Base-by-base conservation (phyloP, 2,888 invertebrate genomes). In the Capitulum mitella region DNA sequence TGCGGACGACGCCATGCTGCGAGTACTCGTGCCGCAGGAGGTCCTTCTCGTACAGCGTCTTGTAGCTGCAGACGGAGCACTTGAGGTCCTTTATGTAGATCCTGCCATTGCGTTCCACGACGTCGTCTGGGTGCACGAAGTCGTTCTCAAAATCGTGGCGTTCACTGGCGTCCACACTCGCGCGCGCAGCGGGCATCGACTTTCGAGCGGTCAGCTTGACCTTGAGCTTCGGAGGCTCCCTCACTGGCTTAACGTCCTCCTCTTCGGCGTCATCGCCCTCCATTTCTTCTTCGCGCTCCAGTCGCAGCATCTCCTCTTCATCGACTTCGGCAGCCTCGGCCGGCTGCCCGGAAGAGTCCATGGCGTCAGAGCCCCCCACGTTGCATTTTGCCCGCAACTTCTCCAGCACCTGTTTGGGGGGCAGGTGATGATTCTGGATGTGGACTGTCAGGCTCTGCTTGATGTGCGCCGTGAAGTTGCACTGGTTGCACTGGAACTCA, bases 401-500 rank as follows among this genome's bases (percentile, higher is more conserved):
- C 81, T 84, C 83, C 81, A 87, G 87, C 83, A 89, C 87, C 85
- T 91, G 91, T 74, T 92, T 92, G 82, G 91, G 91, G 26, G 70
- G 70, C 70, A 70, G 40, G 40, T 83, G 83, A 77, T 83, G 83
- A 77, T 95, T 94, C 89, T 94, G 92, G 86, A 95, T 93, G 86
- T 95, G 95, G 81, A 94, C 94, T 29, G 95, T 95, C 84, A 95
- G 87, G 85, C 94, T 94, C 85, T 95, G 95, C 85, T 94, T 93
- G 85, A 95, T 95, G 84, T 95, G 94, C 54, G 95, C 94, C 22
- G 93, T 93, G 86, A 95, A 95, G 86, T 94, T 93, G 86, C 95
- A 95, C 82, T 92, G 91, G 70, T 92, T 91, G 86, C 95, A 95
- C 84, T 91, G 90, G 86, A 93, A 93, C 81, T 91, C 91, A 16